These are phyloP conservation scores for Centruroides sculpturatus DNA, from an alignment of 1,140 invertebrate species.

Conservation along the genomic window DNA sequence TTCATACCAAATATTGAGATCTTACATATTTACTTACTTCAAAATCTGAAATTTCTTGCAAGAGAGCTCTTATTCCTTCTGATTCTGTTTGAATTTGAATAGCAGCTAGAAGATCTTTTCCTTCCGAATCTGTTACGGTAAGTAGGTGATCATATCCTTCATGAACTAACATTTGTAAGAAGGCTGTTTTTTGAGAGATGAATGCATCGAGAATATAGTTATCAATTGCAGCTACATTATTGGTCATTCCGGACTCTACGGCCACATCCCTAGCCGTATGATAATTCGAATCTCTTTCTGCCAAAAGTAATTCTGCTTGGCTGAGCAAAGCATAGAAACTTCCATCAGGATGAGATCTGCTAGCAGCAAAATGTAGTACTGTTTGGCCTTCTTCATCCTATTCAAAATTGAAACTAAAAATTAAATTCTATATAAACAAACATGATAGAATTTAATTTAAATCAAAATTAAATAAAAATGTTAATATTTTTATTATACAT, in stretches of 20 bases:
- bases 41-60: constrained; percentile 50
- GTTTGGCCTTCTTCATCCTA: constrained; percentile 76
- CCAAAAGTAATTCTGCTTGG: constrained; percentile 57
- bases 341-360: constrained; percentile 54
- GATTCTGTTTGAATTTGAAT: constrained; percentile 35
- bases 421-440: neutral
- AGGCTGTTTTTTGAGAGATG: neutral
- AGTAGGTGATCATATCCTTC: constrained; percentile 77
- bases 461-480: no score
- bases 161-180: constrained; percentile 47
- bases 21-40: constrained; percentile 39
- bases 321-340: constrained; percentile 57
- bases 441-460: neutral
- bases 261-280: constrained; percentile 75
- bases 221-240: constrained; percentile 69
- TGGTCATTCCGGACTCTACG: constrained; percentile 51
- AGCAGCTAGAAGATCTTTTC: constrained; percentile 33
- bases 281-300: constrained; percentile 58
- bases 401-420: neutral
- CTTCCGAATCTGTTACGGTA: constrained; percentile 52
- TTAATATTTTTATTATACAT: no score
- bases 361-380: constrained; percentile 73
- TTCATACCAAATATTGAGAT: neutral
- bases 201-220: constrained; percentile 15
- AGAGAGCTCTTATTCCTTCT: constrained; percentile 31